phyloP scores from a whole-genome alignment of 2,113 vertebrate genomes.

The Ceyx melanurus region DNA sequence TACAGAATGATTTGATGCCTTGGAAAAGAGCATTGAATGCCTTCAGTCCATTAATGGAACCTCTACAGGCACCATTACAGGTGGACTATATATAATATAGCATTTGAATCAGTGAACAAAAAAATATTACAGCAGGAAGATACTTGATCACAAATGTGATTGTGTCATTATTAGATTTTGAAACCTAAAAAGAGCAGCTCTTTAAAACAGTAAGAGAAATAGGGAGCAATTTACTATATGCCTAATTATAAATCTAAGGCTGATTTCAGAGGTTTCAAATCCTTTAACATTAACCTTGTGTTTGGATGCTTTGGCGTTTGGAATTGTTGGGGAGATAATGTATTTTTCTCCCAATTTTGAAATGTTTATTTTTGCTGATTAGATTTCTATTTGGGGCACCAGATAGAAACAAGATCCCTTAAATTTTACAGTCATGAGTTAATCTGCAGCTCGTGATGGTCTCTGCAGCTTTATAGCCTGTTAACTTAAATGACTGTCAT shows the following conservation, averaged over 20 bases:
- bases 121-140: not conserved
- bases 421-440: not conserved
- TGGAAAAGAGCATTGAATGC: conserved; percentile 9
- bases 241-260: not conserved
- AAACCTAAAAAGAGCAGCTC: not conserved
- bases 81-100: not conserved
- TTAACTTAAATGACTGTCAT: not conserved
- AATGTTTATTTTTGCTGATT: not conserved
- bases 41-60: conserved; percentile 14
- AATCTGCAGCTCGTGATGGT: not conserved
- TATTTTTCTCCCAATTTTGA: not conserved
- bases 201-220: not conserved
- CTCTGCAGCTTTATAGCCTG: not conserved
- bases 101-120: not conserved
- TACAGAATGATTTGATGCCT: not conserved
- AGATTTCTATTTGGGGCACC: not conserved
- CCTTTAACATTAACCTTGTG: not conserved
- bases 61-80: not conserved
- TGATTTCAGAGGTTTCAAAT: not conserved
- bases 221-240: not conserved
- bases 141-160: not conserved
- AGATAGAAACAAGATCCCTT: not conserved
- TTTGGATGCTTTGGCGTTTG: not conserved
- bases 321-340: not conserved
- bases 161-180: not conserved